Conservation (phyloP, 1,140 invertebrate species). For the Calliphora vicina region DNA sequence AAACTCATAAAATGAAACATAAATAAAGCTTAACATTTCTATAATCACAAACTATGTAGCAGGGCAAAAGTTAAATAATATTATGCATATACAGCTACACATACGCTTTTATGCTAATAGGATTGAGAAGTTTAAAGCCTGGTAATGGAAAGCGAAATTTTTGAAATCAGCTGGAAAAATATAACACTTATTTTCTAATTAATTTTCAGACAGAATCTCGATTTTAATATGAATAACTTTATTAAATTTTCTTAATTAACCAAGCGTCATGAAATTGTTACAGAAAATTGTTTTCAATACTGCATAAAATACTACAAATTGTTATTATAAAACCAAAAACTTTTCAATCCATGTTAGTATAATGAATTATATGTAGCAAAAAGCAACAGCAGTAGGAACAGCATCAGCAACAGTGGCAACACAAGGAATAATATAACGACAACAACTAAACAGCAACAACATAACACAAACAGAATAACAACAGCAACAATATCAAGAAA, state of each 20-base stretch:
- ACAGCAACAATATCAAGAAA: not conserved
- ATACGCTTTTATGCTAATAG: not conserved
- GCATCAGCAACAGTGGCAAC: not conserved
- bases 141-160: no score
- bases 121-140: not conserved
- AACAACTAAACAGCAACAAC: not conserved
- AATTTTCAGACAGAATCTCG: no score
- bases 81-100: not conserved
- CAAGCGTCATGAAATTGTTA: constrained; percentile 5
- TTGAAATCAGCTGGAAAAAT: no score
- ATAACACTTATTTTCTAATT: no score
- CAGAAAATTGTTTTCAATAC: no score
- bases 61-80: constrained; percentile 30
- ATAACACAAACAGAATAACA: not conserved
- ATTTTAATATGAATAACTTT: no score
- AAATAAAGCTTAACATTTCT: constrained; percentile 19
- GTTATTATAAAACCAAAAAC: no score
- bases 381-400: not conserved
- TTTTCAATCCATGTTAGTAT: not conserved
- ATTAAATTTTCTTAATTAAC: no score
- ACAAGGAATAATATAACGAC: not conserved
- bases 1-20: not conserved
- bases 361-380: not conserved
- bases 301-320: no score
- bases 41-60: constrained; percentile 25